Evolutionary conservation across 2,888 invertebrate species (phyloP).

Genomic region (Amblyteles armatorius): DNA sequence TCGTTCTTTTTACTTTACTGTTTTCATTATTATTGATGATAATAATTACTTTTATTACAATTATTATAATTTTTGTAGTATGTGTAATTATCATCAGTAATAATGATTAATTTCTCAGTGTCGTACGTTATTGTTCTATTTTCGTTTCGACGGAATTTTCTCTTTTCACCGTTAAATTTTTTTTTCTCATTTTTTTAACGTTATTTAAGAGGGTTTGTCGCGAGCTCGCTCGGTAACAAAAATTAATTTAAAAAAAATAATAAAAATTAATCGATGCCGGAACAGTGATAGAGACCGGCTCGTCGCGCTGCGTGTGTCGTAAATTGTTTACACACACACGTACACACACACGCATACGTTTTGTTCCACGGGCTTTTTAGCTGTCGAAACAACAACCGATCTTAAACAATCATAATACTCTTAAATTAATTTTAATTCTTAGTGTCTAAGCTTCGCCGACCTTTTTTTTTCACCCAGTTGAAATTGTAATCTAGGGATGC

Average conservation of each 20-base stretch:
- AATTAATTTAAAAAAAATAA: conserved; percentile 3
- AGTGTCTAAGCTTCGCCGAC: conserved; percentile 67
- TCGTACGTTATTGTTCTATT: conserved; percentile 41
- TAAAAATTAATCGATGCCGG: not conserved
- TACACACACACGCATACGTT: conserved; percentile 68
- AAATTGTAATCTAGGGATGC: conserved; percentile 44
- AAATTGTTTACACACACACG: conserved; percentile 12
- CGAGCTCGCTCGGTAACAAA: not conserved
- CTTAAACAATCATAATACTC: conserved; percentile 75
- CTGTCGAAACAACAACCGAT: conserved; percentile 68
- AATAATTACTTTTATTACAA: conserved; percentile 20
- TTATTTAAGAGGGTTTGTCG: not conserved
- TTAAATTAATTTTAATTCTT: conserved; percentile 68
- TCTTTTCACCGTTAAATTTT: conserved; percentile 18
- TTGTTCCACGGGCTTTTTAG: conserved; percentile 80
- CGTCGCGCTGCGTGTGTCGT: conserved; percentile 14
- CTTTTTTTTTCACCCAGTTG: conserved; percentile 66
- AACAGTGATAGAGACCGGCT: conserved; percentile 12
- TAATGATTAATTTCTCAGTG: conserved; percentile 28
- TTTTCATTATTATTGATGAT: conserved; percentile 1
- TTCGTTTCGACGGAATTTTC: conserved; percentile 27
- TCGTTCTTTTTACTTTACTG: conserved; percentile 33
- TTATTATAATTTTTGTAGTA: conserved; percentile 5
- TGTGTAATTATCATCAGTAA: not conserved
- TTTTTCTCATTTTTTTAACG: conserved; percentile 14